phyloP scores from a whole-genome alignment of 2,113 vertebrate species.

The Terrapene triunguis region DNA sequence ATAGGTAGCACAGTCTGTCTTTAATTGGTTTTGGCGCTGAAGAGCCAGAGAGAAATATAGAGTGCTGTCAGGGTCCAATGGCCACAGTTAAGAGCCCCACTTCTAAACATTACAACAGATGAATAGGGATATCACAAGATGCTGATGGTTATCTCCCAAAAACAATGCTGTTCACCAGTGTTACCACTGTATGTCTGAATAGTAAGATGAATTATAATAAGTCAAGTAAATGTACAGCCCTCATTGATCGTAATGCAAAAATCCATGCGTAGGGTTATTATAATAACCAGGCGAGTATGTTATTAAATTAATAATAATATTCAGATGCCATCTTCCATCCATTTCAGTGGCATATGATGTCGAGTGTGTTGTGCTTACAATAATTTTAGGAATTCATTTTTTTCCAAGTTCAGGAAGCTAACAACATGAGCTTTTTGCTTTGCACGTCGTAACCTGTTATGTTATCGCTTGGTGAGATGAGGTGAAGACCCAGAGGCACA shows the following conservation, averaged over 20 bases:
- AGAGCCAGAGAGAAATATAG: not conserved
- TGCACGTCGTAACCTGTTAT: constrained; percentile 75
- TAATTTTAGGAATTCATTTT: constrained; percentile 69
- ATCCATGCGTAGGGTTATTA: not conserved
- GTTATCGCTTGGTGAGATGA: constrained; percentile 69
- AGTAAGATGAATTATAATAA: constrained; percentile 53
- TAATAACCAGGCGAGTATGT: not conserved
- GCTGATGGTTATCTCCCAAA: constrained; percentile 1
- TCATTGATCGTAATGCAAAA: constrained; percentile 44
- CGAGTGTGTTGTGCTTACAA: constrained; percentile 63
- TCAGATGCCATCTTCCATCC: constrained; percentile 61
- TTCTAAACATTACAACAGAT: not conserved
- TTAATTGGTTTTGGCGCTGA: not conserved
- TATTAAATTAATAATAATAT: constrained; percentile 57
- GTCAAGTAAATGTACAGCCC: constrained; percentile 66
- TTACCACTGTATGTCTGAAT: constrained; percentile 55
- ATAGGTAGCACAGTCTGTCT: not conserved
- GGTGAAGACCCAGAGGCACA: constrained; percentile 17
- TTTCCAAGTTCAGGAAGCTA: constrained; percentile 79
- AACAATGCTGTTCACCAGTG: constrained; percentile 42
- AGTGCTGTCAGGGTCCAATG: not conserved
- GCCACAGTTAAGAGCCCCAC: not conserved
- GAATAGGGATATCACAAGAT: not conserved
- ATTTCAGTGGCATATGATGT: constrained; percentile 68
- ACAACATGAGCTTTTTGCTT: constrained; percentile 74